Conservation (phyloP, 1,140 invertebrate genomes). For the Gonioctena quinquepunctata region DNA sequence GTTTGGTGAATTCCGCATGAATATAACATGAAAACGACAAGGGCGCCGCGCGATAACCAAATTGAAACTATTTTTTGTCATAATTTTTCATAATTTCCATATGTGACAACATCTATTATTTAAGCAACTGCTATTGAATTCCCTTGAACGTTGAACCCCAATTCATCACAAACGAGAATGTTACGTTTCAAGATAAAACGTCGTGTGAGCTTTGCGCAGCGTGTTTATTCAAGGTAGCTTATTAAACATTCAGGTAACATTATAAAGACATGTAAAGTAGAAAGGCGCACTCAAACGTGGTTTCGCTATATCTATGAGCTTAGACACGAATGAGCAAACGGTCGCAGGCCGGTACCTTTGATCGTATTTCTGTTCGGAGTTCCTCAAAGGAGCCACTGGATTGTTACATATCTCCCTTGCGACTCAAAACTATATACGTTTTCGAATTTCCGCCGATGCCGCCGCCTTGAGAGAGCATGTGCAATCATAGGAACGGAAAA, state of each 20-base stretch:
- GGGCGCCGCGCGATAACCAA: too few relatives aligned
- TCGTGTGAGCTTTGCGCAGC: neutral
- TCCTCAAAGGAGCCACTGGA: conserved; percentile 16
- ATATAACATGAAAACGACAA: too few relatives aligned
- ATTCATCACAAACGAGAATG: too few relatives aligned
- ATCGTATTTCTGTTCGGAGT: conserved; percentile 19
- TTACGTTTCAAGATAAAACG: neutral
- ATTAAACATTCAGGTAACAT: conserved; percentile 2
- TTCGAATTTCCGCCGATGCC: neutral
- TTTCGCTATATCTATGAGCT: conserved; percentile 26
- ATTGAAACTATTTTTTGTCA: too few relatives aligned
- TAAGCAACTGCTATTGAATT: too few relatives aligned
- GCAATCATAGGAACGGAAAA: neutral
- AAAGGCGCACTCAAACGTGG: neutral
- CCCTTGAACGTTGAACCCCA: too few relatives aligned
- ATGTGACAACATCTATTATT: too few relatives aligned
- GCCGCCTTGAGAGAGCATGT: too few relatives aligned
- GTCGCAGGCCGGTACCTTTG: conserved; percentile 23
- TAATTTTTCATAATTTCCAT: too few relatives aligned
- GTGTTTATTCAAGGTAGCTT: neutral
- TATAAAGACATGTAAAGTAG: conserved; percentile 10
- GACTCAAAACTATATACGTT: conserved; percentile 3
- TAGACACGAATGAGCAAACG: conserved; percentile 25
- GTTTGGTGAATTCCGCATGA: too few relatives aligned
- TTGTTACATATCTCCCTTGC: conserved; percentile 14